phyloP scores from a whole-genome alignment of 2,888 invertebrate species.

The Drosophila quinaria region DNA sequence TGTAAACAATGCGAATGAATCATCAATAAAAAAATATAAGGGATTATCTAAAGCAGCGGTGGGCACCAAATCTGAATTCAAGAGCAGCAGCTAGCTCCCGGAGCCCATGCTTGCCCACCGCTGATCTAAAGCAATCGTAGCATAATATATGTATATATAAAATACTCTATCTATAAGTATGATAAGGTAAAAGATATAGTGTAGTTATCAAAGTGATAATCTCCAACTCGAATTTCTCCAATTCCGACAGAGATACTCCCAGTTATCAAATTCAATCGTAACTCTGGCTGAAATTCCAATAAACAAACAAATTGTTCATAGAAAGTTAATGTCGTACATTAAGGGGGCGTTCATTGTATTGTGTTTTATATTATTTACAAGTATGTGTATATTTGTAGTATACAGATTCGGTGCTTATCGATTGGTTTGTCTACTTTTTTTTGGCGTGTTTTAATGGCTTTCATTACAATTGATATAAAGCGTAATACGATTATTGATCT shows the following conservation, averaged over 20 bases:
- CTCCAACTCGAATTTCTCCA: slow-evolving; percentile 5
- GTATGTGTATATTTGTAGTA: not conserved
- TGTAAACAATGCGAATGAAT: not conserved
- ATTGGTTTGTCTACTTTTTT: slow-evolving; percentile 29
- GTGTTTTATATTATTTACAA: not conserved
- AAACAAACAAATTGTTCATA: not conserved
- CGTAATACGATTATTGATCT: slow-evolving; percentile 27
- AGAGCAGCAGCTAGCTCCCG: no score
- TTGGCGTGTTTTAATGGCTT: slow-evolving; percentile 10
- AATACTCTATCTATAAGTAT: not conserved
- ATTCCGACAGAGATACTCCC: slow-evolving; percentile 4
- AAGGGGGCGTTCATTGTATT: slow-evolving; percentile 16
- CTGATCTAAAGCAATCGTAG: slow-evolving; percentile 5
- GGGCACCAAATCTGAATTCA: no score
- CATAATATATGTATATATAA: not conserved
- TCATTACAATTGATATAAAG: slow-evolving; percentile 3
- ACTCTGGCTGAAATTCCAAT: slow-evolving; percentile 2
- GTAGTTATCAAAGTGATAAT: slow-evolving; percentile 16
- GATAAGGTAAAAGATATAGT: not conserved
- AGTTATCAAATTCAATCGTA: slow-evolving; percentile 7
- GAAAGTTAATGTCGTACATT: not conserved
- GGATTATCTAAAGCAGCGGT: not conserved
- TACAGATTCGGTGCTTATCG: not conserved
- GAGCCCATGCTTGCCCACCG: no score
- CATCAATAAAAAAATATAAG: not conserved